phyloP scores from a whole-genome alignment of 2,888 invertebrate species.

The Acholoe squamosa region DNA sequence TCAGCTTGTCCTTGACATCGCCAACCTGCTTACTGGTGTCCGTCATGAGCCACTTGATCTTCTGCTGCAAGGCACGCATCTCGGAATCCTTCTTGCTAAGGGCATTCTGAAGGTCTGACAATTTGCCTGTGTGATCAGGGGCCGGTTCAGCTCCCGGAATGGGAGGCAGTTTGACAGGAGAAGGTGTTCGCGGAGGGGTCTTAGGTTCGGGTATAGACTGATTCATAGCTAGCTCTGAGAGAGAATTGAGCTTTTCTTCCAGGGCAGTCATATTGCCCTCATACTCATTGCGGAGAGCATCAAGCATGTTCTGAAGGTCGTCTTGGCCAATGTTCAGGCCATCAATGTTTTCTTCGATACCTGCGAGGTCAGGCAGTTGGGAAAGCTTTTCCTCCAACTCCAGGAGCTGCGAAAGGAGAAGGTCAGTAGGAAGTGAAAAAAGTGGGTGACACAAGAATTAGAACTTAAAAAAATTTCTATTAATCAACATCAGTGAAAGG shows the following conservation, averaged over 20 bases:
- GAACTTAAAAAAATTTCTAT: conserved; percentile 19
- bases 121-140: conserved; percentile 25
- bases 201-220: neutral
- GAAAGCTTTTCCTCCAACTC: conserved; percentile 52
- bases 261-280: conserved; percentile 29
- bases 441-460: conserved; percentile 22
- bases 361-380: conserved; percentile 47
- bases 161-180: conserved; percentile 40
- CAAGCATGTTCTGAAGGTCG: conserved; percentile 33
- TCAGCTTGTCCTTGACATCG: conserved; percentile 55
- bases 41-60: conserved; percentile 63
- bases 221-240: conserved; percentile 25
- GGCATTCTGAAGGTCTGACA: conserved; percentile 41
- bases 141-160: conserved; percentile 25
- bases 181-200: neutral
- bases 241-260: conserved; percentile 35
- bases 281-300: conserved; percentile 44
- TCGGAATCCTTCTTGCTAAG: conserved; percentile 55
- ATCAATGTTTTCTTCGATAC: conserved; percentile 37
- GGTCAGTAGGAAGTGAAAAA: conserved; percentile 37
- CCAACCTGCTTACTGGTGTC: conserved; percentile 65
- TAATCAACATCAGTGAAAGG: conserved; percentile 42
- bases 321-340: conserved; percentile 27
- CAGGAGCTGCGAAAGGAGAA: conserved; percentile 46
- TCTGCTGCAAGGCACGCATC: conserved; percentile 54